A percentile compares a stretch with the other conserved stretches of the same genome.
Evolutionary conservation across 2,888 invertebrate genomes (phyloP).

Genomic region (Pristionchus entomophagus): DNA sequence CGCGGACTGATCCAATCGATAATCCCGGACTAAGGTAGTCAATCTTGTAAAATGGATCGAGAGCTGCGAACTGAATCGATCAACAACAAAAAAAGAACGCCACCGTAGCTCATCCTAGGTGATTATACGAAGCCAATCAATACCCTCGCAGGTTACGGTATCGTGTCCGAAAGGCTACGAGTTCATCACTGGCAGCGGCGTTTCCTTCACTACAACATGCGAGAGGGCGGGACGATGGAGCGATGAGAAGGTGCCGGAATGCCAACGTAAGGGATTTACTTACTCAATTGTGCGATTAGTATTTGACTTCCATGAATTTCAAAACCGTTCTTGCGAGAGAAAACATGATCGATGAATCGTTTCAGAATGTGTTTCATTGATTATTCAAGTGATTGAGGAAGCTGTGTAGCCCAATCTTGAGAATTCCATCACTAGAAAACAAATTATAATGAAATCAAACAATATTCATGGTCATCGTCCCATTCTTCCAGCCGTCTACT

Average conservation of each 20-base stretch:
- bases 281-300: neutral
- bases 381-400: too few species aligned
- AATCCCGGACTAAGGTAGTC: neutral
- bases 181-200: conserved; percentile 72
- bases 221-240: conserved; percentile 74
- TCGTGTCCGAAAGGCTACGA: conserved; percentile 74
- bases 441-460: too few species aligned
- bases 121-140: too few species aligned
- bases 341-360: neutral
- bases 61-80: too few species aligned
- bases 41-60: too few species aligned
- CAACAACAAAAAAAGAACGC: too few species aligned
- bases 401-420: too few species aligned
- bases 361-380: neutral
- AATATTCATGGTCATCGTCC: too few species aligned
- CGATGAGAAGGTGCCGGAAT: conserved; percentile 67
- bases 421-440: too few species aligned
- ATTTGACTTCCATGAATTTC: neutral
- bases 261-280: conserved; percentile 73
- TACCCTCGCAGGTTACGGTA: conserved; percentile 63
- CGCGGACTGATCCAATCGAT: neutral
- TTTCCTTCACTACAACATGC: conserved; percentile 70
- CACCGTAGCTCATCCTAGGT: too few species aligned
- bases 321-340: too few species aligned
- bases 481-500: conserved; percentile 82